Percentiles rank a stretch among this genome's conserved stretches.
These are phyloP conservation scores for Ambastaia sidthimunki DNA, from an alignment of 2,797 vertebrate species.

Conservation along the genomic window DNA sequence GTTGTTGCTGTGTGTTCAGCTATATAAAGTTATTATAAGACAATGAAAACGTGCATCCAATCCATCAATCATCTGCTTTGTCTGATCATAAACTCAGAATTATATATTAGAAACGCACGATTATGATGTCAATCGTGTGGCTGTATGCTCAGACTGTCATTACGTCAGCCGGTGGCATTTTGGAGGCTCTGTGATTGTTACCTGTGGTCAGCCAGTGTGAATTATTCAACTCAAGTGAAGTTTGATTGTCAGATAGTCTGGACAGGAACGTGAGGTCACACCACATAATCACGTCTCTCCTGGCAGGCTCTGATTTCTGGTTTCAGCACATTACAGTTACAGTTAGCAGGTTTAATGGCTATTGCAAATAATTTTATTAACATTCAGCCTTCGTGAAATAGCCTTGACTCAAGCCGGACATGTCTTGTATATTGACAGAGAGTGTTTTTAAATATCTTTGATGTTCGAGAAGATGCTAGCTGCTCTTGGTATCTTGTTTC, in stretches of 20 bases:
- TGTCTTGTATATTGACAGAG: background rate
- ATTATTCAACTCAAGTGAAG: constrained; percentile 52
- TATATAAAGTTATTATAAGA: background rate
- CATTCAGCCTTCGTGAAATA: background rate
- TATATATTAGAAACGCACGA: too few species aligned
- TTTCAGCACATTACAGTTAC: background rate
- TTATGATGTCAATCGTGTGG: background rate
- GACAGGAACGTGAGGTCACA: constrained; percentile 17
- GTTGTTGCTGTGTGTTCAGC: background rate
- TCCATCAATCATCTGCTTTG: background rate
- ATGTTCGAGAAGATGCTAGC: too few species aligned
- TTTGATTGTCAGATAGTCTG: constrained; percentile 35
- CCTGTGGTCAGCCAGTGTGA: constrained; percentile 22
- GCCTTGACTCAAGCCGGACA: background rate
- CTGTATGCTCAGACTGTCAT: background rate
- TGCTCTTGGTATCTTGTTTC: too few species aligned
- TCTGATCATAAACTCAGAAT: background rate
- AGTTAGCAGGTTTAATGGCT: background rate
- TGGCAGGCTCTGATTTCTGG: background rate
- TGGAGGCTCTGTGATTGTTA: background rate
- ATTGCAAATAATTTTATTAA: background rate
- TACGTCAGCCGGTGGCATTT: background rate
- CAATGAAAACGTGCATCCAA: background rate
- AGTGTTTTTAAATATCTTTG: too few species aligned
- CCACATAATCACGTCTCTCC: background rate